Base-by-base conservation (phyloP, 2,797 vertebrate species). In the Gymnopithys bicolor region DNA sequence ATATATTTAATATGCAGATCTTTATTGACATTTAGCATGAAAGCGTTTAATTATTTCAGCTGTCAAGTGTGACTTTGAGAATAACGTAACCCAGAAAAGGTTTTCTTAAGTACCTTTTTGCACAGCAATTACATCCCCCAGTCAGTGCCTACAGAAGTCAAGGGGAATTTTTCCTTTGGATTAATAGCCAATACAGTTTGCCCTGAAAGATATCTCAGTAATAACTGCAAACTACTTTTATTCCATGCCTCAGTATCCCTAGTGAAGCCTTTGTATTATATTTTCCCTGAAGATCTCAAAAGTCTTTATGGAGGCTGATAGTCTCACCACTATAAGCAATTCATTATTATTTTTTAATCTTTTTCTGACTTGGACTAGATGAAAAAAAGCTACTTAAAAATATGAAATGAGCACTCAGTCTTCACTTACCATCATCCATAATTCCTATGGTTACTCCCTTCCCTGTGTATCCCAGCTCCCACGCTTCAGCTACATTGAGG, bases 401-500 rank as follows among this genome's bases (percentile, higher is more conserved):
- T 35, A 75, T n/a, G 63, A 70, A 84, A 77, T 30, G 43, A 81
- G 19, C 56, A 84, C 25, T 35, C 81, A 83, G 92, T 84, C 77
- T 90, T 87, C 84, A 97, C 99, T 98, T 97, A 99, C 99, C 99
- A 60, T 99, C 99, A 49, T 99, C 99, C 99, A 99, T 99, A 92
- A 99, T 99, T 91, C 99, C 99, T 41, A 99, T 99, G 95, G 99
- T 99, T 66, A 99, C 99, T 92, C 99, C 99, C 97, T 98, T 99
- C 43, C 99, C 99, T 3, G 99, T 99, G 97, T 99, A 99, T 75
- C 99, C 99, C 97, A 99, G 98, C 85, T 98, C 98, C 99, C 99
- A 99, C 12, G 99, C 99, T 98, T 99, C 99, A n/a, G 99, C 99
- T 97, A 99, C 99, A 79, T 99, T 99, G 89, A 99, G 98, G 97